Conservation (phyloP, 2,113 vertebrate genomes). For the Pachypanchax playfairii region DNA sequence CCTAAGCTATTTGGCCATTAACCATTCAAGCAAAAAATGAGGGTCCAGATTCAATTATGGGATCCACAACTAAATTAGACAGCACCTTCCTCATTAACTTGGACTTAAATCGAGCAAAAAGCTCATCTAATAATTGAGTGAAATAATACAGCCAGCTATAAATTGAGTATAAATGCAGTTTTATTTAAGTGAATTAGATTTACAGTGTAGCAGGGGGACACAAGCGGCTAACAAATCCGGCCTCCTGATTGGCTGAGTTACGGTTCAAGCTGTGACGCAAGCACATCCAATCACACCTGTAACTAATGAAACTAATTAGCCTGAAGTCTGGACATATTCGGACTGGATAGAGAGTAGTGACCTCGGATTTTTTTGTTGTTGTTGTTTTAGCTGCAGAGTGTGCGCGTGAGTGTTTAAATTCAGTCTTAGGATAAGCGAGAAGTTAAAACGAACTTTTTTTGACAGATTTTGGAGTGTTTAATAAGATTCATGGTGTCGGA, state of each 20-base stretch:
- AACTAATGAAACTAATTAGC: conserved; percentile 2
- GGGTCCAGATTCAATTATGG: conserved; percentile 45
- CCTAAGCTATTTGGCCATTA: conserved; percentile 4
- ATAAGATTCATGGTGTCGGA: too few species aligned
- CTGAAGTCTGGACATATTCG: too few species aligned
- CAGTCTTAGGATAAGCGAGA: neutral
- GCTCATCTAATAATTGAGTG: conserved; percentile 2
- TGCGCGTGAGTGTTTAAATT: too few species aligned
- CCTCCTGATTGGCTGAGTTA: conserved; percentile 32
- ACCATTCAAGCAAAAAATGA: conserved; percentile 49
- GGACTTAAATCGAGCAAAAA: conserved; percentile 12
- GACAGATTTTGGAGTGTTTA: neutral
- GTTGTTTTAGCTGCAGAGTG: too few species aligned
- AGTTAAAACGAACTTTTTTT: neutral
- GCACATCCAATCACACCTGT: conserved; percentile 39
- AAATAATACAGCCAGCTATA: neutral
- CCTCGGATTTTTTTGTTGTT: too few species aligned
- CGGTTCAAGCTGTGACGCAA: conserved; percentile 13
- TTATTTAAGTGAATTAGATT: too few species aligned
- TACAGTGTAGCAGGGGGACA: too few species aligned
- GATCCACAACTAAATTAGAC: conserved; percentile 44
- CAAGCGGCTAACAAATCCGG: neutral
- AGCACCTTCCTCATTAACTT: conserved; percentile 37
- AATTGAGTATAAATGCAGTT: conserved; percentile 8
- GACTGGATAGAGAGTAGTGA: too few species aligned